Evolutionary conservation across 2,113 vertebrate species (phyloP).

Genomic region (Bos indicus): DNA sequence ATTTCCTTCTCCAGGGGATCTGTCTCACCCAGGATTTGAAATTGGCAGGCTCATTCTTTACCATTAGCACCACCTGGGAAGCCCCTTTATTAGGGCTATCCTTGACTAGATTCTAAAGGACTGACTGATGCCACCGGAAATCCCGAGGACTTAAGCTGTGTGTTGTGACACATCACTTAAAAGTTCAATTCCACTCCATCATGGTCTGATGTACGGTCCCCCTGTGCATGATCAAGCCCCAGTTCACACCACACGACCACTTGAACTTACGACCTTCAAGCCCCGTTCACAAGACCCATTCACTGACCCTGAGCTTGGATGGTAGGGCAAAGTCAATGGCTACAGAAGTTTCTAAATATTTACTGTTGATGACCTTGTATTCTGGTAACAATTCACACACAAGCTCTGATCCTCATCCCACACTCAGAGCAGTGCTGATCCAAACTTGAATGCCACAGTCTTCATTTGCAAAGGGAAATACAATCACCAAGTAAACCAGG

Average conservation of each 20-base stretch:
- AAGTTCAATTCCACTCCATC: background rate
- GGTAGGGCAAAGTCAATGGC: background rate
- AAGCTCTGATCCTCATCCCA: background rate
- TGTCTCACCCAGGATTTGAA: background rate
- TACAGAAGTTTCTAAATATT: background rate
- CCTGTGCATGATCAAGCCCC: too few species aligned
- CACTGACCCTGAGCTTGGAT: background rate
- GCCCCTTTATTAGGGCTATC: background rate
- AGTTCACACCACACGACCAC: background rate
- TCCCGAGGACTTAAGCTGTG: background rate
- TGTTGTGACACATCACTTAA: background rate
- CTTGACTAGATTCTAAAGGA: background rate
- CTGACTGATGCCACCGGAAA: background rate
- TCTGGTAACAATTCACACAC: background rate
- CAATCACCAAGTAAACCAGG: background rate
- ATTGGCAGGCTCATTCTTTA: background rate
- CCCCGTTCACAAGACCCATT: background rate
- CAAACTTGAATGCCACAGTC: background rate
- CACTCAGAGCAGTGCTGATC: background rate
- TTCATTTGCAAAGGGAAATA: background rate
- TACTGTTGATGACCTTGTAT: background rate
- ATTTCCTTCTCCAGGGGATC: background rate
- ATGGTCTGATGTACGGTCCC: fast-evolving
- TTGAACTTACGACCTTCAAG: background rate
- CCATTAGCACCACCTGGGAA: background rate